Conservation (phyloP, 1,140 invertebrate species). For the Teleopsis dalmanni region DNA sequence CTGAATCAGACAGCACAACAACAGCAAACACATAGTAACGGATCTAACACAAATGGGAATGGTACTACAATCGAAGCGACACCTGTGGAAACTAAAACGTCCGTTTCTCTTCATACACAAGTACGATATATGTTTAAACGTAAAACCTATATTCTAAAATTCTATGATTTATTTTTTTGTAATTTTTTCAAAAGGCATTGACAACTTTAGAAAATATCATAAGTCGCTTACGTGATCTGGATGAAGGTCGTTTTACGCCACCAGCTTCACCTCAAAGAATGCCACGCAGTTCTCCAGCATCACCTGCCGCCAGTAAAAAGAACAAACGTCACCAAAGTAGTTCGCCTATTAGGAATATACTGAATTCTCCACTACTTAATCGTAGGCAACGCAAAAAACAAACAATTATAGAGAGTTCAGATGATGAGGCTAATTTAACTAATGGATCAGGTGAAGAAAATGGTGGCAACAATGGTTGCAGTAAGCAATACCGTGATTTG, state of each 20-base stretch:
- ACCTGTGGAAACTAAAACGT: slow-evolving; percentile 38
- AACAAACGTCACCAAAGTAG: slow-evolving; percentile 66
- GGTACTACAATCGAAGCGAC: slow-evolving; percentile 28
- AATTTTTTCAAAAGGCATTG: no score
- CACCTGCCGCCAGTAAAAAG: slow-evolving; percentile 63
- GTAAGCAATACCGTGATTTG: slow-evolving; percentile 74
- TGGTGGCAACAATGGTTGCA: slow-evolving; percentile 42
- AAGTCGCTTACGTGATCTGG: slow-evolving; percentile 47
- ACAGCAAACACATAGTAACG: slow-evolving; percentile 23
- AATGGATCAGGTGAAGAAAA: slow-evolving; percentile 45
- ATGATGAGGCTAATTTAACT: slow-evolving; percentile 69
- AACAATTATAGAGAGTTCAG: slow-evolving; percentile 70
- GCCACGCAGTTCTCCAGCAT: slow-evolving; percentile 62
- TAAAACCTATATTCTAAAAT: background rate
- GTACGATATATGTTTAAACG: slow-evolving; percentile 11
- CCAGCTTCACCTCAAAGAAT: slow-evolving; percentile 54
- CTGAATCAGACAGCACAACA: slow-evolving; percentile 1
- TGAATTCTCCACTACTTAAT: slow-evolving; percentile 72
- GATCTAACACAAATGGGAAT: slow-evolving; percentile 14
- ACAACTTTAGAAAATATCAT: slow-evolving; percentile 52
- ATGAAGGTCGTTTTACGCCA: slow-evolving; percentile 45
- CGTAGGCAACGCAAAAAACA: slow-evolving; percentile 64
- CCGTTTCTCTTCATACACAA: slow-evolving; percentile 47
- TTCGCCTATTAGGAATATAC: slow-evolving; percentile 69
- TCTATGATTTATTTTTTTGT: background rate